Evolutionary conservation across 1,140 invertebrate species (phyloP), one percentile per base, ranked within the genome.

Genomic region (Cherax quadricarinatus): DNA sequence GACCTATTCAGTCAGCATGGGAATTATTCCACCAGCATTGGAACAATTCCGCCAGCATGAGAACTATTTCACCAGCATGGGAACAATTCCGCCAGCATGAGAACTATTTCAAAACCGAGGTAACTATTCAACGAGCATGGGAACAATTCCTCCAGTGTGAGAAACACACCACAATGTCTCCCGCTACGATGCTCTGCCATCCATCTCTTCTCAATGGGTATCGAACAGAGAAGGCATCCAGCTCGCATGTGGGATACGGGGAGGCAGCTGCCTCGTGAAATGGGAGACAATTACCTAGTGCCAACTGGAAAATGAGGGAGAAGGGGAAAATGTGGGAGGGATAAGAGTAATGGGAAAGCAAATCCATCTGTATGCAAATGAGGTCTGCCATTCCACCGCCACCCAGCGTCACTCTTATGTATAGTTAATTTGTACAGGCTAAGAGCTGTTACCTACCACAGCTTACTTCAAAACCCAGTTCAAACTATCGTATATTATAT

Each of bases 221-320:
- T 24, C 16, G n/a, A 75, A 30, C n/a, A 12, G n/a, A 75, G 70
- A 21, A 75, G n/a, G 30, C 70, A 30, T 75, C 7, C 70, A 6
- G 6, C 70, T 75, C 70, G n/a, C 70, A 30, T n/a, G 12, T 75
- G 70, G 70, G 6, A 30, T 21, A 12, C n/a, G 70, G 30, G 7
- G 24, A 21, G 30, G 24, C 70, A 75, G 70, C 24, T 24, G 70
- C 3, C 70, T 30, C 70, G 30, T 41, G 30, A 41, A 41, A 41
- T 41, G 30, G 7, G 24, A n/a, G 30, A 6, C 70, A 75, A n/a
- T 7, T 24, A n/a, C 3, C 70, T 30, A 24, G 5, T 7, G 9
- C 70, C 70, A 16, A 75, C 70, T 66, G 70, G n/a, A 53, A 84
- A 57, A 62, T 53, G 53, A 49, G 62, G 82, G 41, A 57, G 62